Evolutionary conservation across 2,113 vertebrate species (phyloP), one percentile per base, ranked within the genome.

Genomic region (Propithecus coquereli): DNA sequence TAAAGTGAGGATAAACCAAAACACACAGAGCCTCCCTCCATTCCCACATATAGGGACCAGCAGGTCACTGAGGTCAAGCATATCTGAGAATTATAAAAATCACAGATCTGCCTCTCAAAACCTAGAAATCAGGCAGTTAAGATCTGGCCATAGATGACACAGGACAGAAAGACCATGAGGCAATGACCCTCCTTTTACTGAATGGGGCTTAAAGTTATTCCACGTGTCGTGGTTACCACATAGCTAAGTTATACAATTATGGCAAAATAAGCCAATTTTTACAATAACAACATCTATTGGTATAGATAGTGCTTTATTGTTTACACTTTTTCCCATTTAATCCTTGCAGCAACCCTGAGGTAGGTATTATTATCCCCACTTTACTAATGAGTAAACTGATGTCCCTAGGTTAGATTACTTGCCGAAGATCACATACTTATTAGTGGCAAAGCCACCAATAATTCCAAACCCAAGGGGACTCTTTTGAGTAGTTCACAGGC

Each of bases 291-390:
- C 45, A 65, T 80, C 63, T 81, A 80, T 57, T 90, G 83, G 66
- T 83, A 77, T 40, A 91, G 54, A 89, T 12, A 90, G 81, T 59
- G 66, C 74, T 97, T 98, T 98, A 98, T 96, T 97, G 95, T 93
- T 95, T 37, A 93, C 16, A 84, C 16, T 17, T 92, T 85, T 89
- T 77, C 61, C 79, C 80, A 81, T 70, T 90, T 81, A 93, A 71
- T 85, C 94, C 92, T 96, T 73, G 95, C 63, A 97, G 96, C 97
- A 97, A 90, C 97, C 96, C 59, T 94, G 97, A 98, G 97, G 97
- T 98, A 98, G 97, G 95, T 97, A 94, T 82, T 87, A 87, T 40
- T 82, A 95, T 97, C 97, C 96, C 97, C 97, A 94, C 81, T 95
- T 95, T 73, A 77, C 92, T 97, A 52, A 81, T 61, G 80, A 94